These are phyloP conservation scores for Caranx melampygus DNA, from an alignment of 2,113 vertebrate species.

Conservation along the genomic window DNA sequence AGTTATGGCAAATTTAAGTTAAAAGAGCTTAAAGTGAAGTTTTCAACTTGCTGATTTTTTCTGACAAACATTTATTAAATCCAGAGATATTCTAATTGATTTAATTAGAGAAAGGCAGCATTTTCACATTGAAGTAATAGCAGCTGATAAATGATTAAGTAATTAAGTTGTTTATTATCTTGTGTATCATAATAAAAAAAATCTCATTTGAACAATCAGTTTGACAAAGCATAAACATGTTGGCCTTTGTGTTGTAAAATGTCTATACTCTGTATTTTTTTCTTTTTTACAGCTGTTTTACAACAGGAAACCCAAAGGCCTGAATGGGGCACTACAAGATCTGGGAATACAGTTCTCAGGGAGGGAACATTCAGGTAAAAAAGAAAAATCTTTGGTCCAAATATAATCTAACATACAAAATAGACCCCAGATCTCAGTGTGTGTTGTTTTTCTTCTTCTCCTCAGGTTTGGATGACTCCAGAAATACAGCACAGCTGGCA, in stretches of 20 bases:
- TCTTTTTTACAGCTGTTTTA: constrained; percentile 88
- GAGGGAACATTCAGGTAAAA: constrained; percentile 92
- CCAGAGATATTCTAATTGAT: not conserved
- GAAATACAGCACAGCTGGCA: constrained; percentile 92
- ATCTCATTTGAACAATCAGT: not conserved
- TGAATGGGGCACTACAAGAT: constrained; percentile 94
- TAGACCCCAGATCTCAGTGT: not conserved
- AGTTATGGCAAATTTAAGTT: not conserved
- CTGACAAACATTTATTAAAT: not conserved
- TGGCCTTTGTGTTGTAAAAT: not conserved
- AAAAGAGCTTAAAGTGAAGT: not conserved
- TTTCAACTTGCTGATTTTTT: not conserved
- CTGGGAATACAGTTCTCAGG: constrained; percentile 93
- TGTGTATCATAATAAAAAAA: too few relatives aligned
- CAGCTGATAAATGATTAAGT: not conserved
- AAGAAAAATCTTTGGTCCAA: not conserved
- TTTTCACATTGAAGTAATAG: not conserved
- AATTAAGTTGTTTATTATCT: not conserved
- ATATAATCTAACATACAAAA: not conserved
- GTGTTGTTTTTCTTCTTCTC: not conserved
- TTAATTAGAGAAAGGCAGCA: not conserved
- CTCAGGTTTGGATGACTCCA: constrained; percentile 92
- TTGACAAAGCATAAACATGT: not conserved
- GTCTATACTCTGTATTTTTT: not conserved
- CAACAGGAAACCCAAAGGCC: constrained; percentile 91